Evolutionary conservation across 2,888 invertebrate genomes (phyloP).

Genomic region (Chrysolina haemoptera): DNA sequence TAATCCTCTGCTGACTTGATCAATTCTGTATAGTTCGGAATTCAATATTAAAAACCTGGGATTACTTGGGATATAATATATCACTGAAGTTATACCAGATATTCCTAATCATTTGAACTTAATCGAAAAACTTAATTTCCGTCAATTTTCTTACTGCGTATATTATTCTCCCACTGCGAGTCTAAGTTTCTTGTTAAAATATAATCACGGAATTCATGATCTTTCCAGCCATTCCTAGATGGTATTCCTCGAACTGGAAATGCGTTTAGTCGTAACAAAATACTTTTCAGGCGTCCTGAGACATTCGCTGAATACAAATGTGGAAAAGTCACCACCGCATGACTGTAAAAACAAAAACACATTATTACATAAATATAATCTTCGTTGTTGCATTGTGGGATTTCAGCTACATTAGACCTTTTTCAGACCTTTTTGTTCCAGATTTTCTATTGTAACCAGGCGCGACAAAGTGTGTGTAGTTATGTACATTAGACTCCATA

Average conservation of each 20-base stretch:
- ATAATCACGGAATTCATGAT: neutral
- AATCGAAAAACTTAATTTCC: too few species aligned
- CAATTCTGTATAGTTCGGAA: too few species aligned
- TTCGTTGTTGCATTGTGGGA: conserved; percentile 43
- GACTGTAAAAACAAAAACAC: conserved; percentile 54
- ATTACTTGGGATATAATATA: too few species aligned
- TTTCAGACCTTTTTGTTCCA: conserved; percentile 40
- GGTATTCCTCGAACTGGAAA: conserved; percentile 48
- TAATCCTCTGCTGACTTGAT: too few species aligned
- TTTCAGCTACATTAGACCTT: conserved; percentile 47
- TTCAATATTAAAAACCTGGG: too few species aligned
- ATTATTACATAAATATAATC: conserved; percentile 56
- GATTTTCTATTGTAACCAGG: conserved; percentile 42
- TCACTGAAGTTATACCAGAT: too few species aligned
- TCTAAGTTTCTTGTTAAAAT: neutral
- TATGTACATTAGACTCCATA: neutral
- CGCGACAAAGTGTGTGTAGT: conserved; percentile 29
- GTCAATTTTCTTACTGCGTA: neutral
- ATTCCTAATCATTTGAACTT: too few species aligned
- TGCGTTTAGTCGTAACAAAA: conserved; percentile 50
- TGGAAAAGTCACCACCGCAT: conserved; percentile 44
- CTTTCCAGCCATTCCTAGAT: conserved; percentile 11
- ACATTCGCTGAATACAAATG: conserved; percentile 53
- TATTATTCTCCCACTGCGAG: neutral
- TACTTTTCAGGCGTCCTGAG: conserved; percentile 47